A percentile compares a stretch with the other conserved stretches of the same genome.
Evolutionary conservation across 2,888 invertebrate species (phyloP).

Genomic region (Synergus umbraculus): DNA sequence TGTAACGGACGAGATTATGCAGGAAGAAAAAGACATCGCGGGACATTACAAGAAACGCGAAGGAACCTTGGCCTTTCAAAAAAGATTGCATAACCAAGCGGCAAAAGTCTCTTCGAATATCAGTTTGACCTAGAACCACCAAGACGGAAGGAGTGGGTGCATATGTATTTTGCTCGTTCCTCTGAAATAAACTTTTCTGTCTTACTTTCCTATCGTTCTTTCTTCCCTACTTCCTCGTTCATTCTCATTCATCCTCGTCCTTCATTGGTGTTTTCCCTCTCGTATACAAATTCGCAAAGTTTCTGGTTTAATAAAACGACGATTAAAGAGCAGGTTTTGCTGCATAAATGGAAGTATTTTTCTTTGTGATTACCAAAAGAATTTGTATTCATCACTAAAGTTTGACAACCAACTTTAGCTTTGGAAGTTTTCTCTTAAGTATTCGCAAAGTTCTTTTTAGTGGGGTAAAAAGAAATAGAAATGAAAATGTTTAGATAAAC

Average conservation of each 20-base stretch:
- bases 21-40: slow-evolving; percentile 8
- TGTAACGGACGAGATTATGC: background rate
- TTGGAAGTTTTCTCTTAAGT: background rate
- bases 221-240: background rate
- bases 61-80: slow-evolving; percentile 59
- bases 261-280: slow-evolving; percentile 36
- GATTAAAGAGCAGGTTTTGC: background rate
- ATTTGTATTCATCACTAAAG: background rate
- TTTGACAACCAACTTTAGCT: background rate
- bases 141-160: slow-evolving; percentile 45
- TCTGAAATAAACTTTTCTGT: slow-evolving; percentile 43
- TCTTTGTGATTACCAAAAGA: slow-evolving; percentile 28
- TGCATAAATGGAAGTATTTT: slow-evolving; percentile 41
- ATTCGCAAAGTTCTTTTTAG: too few species aligned
- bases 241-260: background rate
- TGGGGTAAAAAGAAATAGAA: too few species aligned
- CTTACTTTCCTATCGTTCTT: background rate
- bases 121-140: slow-evolving; percentile 63
- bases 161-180: slow-evolving; percentile 20
- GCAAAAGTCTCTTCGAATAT: slow-evolving; percentile 65
- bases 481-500: too few species aligned
- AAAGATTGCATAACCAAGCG: slow-evolving; percentile 53
- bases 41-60: slow-evolving; percentile 42
- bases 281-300: slow-evolving; percentile 30
- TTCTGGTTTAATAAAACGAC: background rate